phyloP scores from a whole-genome alignment of 2,113 vertebrate genomes.

The Mus musculus region GRCm39 chr7:72159501-72160000 shows the following conservation, averaged over 20 bases:
- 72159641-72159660: background rate
- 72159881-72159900: background rate
- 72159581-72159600: background rate
- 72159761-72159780: background rate
- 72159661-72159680: background rate
- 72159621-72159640: background rate
- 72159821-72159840: background rate
- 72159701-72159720: background rate
- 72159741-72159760: background rate
- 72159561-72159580: background rate
- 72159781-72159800: background rate
- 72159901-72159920: background rate
- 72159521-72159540: background rate
- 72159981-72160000: background rate
- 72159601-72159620: background rate
- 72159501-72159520: background rate
- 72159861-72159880: background rate
- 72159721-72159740: background rate
- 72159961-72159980: background rate
- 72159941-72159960: background rate
- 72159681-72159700: background rate
- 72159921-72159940: background rate
- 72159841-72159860: background rate
- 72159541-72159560: background rate
- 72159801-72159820: background rate